A percentile compares a stretch with the other conserved stretches of the same genome.
Conservation (phyloP, 2,888 invertebrate species). For the Tetramorium bicarinatum region DNA sequence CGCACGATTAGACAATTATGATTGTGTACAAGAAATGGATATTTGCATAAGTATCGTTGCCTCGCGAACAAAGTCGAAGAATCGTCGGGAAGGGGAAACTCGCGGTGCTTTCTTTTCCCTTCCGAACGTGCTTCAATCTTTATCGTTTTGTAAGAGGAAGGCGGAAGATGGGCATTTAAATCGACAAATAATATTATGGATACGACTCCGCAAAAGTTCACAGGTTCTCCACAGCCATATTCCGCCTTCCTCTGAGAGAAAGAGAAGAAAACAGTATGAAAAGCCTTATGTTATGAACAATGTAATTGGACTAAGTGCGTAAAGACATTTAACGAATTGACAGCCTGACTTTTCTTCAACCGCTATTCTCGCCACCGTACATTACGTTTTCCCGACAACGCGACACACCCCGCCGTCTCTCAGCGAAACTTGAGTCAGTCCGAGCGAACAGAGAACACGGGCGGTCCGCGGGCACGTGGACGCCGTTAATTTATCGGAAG, state of each 20-base stretch:
- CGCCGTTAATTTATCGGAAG: conserved; percentile 67
- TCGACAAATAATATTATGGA: too few species aligned
- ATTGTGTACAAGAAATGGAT: conserved; percentile 20
- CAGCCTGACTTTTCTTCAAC: conserved; percentile 38
- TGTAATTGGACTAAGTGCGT: conserved; percentile 51
- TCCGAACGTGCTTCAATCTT: conserved; percentile 4
- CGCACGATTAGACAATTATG: conserved; percentile 30
- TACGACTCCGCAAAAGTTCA: not conserved
- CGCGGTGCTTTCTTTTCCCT: not conserved
- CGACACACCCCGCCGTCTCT: conserved; percentile 20
- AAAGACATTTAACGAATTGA: conserved; percentile 48
- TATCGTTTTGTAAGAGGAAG: conserved; percentile 65
- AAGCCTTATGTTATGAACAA: conserved; percentile 26
- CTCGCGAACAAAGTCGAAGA: conserved; percentile 13
- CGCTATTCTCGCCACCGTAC: not conserved
- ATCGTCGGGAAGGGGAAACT: not conserved
- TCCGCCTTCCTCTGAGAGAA: conserved; percentile 58
- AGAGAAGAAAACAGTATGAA: not conserved
- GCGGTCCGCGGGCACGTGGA: conserved; percentile 63
- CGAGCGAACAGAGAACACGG: conserved; percentile 65
- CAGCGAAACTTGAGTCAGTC: conserved; percentile 55
- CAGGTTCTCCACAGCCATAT: conserved; percentile 1
- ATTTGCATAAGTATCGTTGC: conserved; percentile 45
- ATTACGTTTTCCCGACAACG: conserved; percentile 17
- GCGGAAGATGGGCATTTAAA: conserved; percentile 51